Evolutionary conservation across 1,140 invertebrate genomes (phyloP), one percentile per base, ranked within the genome.

Genomic region (Steinernema khuongi): DNA sequence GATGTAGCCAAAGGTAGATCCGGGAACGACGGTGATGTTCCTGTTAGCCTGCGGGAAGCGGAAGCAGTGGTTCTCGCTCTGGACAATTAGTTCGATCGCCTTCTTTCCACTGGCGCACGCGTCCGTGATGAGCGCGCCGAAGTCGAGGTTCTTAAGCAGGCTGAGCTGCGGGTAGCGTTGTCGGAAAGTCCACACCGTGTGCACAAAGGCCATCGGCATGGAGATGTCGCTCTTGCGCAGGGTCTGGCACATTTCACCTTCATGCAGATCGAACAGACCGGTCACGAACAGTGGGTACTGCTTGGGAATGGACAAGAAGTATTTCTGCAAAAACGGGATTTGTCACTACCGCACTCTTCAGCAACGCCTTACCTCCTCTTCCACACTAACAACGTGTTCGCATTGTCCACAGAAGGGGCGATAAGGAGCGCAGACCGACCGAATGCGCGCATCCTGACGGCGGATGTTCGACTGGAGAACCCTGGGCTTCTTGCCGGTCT

Each of bases 201-300:
- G 74, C 4, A 79, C 71, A 69, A 85, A 83, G 14, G 81, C 82
- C 70, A 83, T 74, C 26, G 81, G 81, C 43, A 82, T 72, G 1
- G 75, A 72, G 68, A 85, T 73, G 66, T 74, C 74, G 30, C 81
- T 78, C 31, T 77, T 71, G 19, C 36, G 32, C 41, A 82, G 66
- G 1, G 69, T 74, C 33, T 81, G 68, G 69, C 82, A 83, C 29
- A 72, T 72, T 41, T 71, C 66, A 0, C 83, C 83, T 32, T 60
- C 67, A 70, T 85, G 82, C 2, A 82, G 75, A 68, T 83, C 83
- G 68, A 83, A 83, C 31, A 83, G 68, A 19, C 79, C 82, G n/a
- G 78, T 71, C 2, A 83, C 28, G 50, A 81, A 83, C 17, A 83
- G 66, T 1, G 79, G 77, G 67, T 83, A 82, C 31, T 83, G 80